A percentile compares a stretch with the other conserved stretches of the same genome.
Conservation (phyloP, 2,113 vertebrate genomes). For the Marmota monax region DNA sequence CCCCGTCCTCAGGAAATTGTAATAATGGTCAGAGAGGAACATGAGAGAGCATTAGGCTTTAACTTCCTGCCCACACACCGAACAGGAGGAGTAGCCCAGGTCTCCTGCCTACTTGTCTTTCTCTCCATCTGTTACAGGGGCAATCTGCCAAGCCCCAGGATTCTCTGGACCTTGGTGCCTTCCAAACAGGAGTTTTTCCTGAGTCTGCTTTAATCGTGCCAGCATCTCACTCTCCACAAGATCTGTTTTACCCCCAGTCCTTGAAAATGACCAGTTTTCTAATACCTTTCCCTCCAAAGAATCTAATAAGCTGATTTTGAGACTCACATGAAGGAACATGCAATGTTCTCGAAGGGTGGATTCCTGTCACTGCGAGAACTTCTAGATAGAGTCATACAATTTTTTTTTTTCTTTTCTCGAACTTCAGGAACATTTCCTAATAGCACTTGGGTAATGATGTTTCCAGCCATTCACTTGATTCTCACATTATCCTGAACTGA, state of each 20-base stretch:
- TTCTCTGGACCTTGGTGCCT: conserved; percentile 3
- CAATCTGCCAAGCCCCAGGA: conserved; percentile 71
- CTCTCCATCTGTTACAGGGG: conserved; percentile 81
- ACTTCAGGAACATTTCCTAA: not conserved
- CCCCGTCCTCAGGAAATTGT: not conserved
- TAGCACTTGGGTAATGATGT: no score
- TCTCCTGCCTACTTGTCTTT: conserved; percentile 65
- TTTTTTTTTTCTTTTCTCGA: not conserved
- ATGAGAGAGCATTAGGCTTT: conserved; percentile 50
- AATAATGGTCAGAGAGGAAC: conserved; percentile 2
- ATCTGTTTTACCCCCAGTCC: not conserved
- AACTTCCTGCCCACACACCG: not conserved
- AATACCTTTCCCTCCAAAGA: not conserved
- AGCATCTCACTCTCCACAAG: not conserved
- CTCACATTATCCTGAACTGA: not conserved
- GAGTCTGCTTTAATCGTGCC: not conserved
- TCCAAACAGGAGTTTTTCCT: not conserved
- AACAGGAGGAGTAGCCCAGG: not conserved
- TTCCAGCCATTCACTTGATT: not conserved
- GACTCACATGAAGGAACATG: not conserved
- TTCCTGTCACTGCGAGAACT: no score
- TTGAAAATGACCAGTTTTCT: not conserved
- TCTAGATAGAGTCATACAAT: not conserved
- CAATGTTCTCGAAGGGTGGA: not conserved
- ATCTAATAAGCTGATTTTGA: not conserved